phyloP scores from a whole-genome alignment of 2,888 invertebrate genomes.

The Lucinisca nassula region DNA sequence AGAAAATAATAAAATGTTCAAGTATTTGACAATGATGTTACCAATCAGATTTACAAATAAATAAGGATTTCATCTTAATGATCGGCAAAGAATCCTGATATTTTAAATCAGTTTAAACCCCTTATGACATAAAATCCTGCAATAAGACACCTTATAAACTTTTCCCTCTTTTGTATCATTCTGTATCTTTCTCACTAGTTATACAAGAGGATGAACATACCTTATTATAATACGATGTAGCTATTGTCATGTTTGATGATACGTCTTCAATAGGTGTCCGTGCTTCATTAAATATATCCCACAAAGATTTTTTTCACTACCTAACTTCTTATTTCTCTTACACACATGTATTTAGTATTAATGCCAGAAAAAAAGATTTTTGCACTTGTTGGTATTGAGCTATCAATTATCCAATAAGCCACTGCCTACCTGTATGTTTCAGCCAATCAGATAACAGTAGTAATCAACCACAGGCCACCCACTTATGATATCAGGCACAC shows the following conservation, averaged over 20 bases:
- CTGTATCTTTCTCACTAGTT: not conserved
- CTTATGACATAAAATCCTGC: slow-evolving; percentile 59
- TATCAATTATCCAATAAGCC: slow-evolving; percentile 52
- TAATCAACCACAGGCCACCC: slow-evolving; percentile 46
- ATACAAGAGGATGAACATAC: slow-evolving; percentile 3
- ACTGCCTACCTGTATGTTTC: slow-evolving; percentile 24
- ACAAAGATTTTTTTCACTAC: slow-evolving; percentile 12
- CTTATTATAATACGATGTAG: not conserved
- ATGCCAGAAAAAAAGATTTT: slow-evolving; percentile 41
- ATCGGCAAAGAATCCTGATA: not conserved
- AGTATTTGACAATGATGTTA: not conserved
- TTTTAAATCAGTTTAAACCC: slow-evolving; percentile 29
- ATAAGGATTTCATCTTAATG: not conserved
- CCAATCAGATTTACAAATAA: not conserved
- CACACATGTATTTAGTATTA: slow-evolving; percentile 50
- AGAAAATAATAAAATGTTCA: not conserved
- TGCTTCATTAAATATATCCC: slow-evolving; percentile 17
- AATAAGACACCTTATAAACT: not conserved
- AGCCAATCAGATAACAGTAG: slow-evolving; percentile 61
- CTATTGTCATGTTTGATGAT: slow-evolving; percentile 10
- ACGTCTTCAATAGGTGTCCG: not conserved
- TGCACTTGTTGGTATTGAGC: slow-evolving; percentile 67
- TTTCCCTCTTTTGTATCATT: not conserved
- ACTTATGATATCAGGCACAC: slow-evolving; percentile 66
- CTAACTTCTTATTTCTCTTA: slow-evolving; percentile 16